Conservation (phyloP, 1,140 invertebrate species). For the Procambarus clarkii region DNA sequence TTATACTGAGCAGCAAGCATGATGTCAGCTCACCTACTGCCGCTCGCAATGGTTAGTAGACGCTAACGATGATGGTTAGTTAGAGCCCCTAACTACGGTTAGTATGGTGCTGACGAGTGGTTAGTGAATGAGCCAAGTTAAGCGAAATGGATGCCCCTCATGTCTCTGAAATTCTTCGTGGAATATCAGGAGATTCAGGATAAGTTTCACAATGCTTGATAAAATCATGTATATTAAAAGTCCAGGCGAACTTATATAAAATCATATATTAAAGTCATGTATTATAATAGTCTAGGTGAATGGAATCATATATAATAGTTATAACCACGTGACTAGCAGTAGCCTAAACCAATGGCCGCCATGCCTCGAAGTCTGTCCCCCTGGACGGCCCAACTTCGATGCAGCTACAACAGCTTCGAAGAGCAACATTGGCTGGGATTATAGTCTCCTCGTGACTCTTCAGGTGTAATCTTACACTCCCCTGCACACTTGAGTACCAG, state of each 20-base stretch:
- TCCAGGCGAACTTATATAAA: no score
- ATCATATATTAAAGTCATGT: no score
- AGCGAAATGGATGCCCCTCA: neutral
- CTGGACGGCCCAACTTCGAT: neutral
- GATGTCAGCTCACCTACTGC: neutral
- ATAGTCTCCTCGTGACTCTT: neutral
- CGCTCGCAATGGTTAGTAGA: neutral
- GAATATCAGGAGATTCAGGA: neutral
- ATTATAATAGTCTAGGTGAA: no score
- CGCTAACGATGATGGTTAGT: neutral
- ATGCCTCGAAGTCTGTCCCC: neutral
- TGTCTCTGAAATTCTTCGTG: neutral
- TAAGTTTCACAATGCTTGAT: no score
- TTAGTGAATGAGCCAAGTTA: neutral
- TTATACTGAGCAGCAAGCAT: slow-evolving; percentile 1
- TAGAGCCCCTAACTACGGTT: neutral
- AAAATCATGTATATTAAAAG: no score
- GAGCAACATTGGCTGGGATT: neutral
- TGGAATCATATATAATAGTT: neutral
- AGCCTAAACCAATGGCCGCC: no score
- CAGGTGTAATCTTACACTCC: neutral
- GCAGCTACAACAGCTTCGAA: neutral
- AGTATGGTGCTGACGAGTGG: neutral
- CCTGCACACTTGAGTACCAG: neutral
- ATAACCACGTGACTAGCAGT: neutral